Conservation (phyloP, 2,113 vertebrate genomes). For the Scalopus aquaticus region DNA sequence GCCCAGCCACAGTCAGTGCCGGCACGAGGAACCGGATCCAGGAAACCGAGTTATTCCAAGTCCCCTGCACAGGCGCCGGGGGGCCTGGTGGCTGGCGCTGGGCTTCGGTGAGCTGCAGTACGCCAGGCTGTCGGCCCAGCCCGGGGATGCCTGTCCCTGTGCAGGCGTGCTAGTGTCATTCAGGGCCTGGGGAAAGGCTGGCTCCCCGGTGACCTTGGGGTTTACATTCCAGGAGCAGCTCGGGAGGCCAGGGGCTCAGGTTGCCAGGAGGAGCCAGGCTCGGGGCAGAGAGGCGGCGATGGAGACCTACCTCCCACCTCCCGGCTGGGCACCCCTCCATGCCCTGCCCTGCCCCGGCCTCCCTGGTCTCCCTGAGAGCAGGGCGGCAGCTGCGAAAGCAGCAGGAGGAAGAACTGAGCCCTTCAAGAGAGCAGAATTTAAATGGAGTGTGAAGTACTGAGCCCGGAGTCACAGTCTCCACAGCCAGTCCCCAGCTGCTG, state of each 20-base stretch:
- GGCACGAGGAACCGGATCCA: not conserved
- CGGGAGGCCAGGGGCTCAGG: constrained; percentile 45
- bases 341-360: not conserved
- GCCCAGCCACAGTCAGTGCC: not conserved
- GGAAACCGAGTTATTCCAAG: not conserved
- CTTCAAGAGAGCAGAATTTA: not conserved
- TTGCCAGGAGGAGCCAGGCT: constrained; percentile 60
- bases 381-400: not conserved
- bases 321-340: not conserved
- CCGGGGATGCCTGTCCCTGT: not conserved
- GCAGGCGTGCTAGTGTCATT: not conserved
- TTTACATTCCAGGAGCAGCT: constrained; percentile 65
- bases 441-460: not conserved
- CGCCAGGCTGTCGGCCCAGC: not conserved
- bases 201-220: constrained; percentile 51
- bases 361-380: not conserved
- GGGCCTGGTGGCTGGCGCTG: not conserved
- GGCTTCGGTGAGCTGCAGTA: not conserved
- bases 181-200: not conserved
- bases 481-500: not conserved
- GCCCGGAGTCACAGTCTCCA: not conserved
- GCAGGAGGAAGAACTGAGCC: not conserved
- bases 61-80: not conserved
- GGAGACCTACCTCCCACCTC: not conserved
- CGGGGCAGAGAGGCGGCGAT: not conserved